These are phyloP conservation scores for Drosophila paranaensis DNA, from an alignment of 2,888 invertebrate genomes.

Conservation along the genomic window DNA sequence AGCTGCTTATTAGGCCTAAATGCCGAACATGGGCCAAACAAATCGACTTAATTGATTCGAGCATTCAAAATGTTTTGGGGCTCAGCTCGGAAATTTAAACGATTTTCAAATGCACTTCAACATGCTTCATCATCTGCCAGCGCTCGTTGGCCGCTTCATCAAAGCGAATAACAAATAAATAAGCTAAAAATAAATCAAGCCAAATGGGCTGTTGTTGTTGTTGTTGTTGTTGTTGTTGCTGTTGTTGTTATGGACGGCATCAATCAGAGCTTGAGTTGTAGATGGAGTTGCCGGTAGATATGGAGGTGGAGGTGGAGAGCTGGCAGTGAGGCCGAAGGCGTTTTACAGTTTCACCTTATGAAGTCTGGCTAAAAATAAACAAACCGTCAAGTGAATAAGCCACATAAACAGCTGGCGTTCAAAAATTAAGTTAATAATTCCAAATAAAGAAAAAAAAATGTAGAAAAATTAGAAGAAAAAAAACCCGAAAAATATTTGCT, in stretches of 20 bases:
- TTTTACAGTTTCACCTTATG: constrained; percentile 69
- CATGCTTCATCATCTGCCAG: constrained; percentile 51
- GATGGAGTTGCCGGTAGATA: constrained; percentile 17
- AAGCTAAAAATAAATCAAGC: constrained; percentile 74
- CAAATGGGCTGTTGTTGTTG: constrained; percentile 45
- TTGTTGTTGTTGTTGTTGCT: constrained; percentile 42
- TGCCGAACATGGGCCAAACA: constrained; percentile 48
- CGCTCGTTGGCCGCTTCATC: constrained; percentile 48
- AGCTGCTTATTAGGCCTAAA: constrained; percentile 75
- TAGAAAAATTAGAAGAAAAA: constrained; percentile 5
- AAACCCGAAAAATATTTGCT: constrained; percentile 1
- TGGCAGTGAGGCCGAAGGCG: constrained; percentile 62
- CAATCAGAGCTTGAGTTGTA: constrained; percentile 61
- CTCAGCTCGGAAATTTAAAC: constrained; percentile 35
- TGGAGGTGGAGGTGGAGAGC: constrained; percentile 20
- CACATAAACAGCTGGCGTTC: constrained; percentile 44
- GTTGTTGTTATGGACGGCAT: constrained; percentile 65
- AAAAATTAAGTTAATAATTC: constrained; percentile 50
- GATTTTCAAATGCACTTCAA: constrained; percentile 62
- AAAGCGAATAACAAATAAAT: constrained; percentile 61
- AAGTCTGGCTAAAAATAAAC: constrained; percentile 64
- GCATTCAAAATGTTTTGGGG: constrained; percentile 53
- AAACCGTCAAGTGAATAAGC: constrained; percentile 67
- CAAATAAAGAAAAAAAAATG: constrained; percentile 7
- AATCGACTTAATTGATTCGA: constrained; percentile 64